phyloP scores from a whole-genome alignment of 1,140 invertebrate species.

The Trinorchestia longiramus region DNA sequence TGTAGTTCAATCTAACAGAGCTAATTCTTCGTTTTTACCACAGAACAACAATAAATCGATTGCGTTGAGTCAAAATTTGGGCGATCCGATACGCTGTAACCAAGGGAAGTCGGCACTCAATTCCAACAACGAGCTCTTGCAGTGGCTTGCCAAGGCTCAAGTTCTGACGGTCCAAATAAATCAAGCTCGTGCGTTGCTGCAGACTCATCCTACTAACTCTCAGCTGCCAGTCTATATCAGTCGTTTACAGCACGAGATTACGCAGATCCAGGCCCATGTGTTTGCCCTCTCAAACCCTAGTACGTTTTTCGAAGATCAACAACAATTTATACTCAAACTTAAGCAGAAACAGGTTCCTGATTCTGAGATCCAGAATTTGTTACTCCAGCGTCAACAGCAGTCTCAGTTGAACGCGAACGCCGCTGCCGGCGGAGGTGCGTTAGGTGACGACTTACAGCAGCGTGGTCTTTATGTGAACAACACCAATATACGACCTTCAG shows the following conservation, averaged over 20 bases:
- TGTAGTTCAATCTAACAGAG: constrained; percentile 5
- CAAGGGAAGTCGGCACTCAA: neutral
- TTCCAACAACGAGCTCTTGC: neutral
- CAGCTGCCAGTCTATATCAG: neutral
- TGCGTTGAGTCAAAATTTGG: neutral
- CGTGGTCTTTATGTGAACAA: neutral
- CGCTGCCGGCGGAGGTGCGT: neutral
- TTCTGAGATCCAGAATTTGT: neutral
- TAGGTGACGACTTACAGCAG: neutral
- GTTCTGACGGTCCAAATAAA: neutral
- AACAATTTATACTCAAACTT: constrained; percentile 18
- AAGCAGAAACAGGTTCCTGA: neutral
- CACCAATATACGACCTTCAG: neutral
- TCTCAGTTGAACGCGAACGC: neutral
- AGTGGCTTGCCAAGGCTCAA: neutral
- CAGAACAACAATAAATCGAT: neutral
- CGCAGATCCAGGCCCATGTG: neutral
- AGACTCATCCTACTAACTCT: neutral
- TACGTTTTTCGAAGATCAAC: constrained; percentile 3
- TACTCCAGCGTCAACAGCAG: constrained; percentile 1
- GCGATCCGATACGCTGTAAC: neutral
- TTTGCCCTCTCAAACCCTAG: neutral
- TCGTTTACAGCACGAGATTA: neutral
- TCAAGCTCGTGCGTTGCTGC: neutral
- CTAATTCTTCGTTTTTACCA: neutral